phyloP scores from a whole-genome alignment of 2,888 invertebrate genomes.

The Acleris laterana region DNA sequence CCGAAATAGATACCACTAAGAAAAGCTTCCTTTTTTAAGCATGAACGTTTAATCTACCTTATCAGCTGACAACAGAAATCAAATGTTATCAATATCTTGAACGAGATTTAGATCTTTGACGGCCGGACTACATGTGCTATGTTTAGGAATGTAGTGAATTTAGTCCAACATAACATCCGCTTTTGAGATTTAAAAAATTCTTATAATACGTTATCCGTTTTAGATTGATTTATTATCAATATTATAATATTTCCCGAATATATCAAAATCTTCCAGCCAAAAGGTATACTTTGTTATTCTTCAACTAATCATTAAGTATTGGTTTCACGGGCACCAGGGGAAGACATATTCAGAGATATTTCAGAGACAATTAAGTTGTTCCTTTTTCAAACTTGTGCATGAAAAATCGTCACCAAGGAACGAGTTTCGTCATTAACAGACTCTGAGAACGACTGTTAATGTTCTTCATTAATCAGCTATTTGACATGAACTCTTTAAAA shows the following conservation, averaged over 20 bases:
- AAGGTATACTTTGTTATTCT: no score
- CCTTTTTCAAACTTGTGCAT: no score
- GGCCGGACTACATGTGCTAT: not conserved
- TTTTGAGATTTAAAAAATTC: not conserved
- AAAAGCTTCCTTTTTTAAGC: not conserved
- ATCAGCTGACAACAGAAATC: constrained; percentile 31
- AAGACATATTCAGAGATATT: no score
- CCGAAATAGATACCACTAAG: not conserved
- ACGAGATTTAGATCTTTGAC: constrained; percentile 11
- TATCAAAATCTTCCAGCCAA: no score
- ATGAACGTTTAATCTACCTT: constrained; percentile 17
- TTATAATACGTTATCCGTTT: no score
- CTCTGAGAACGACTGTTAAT: not conserved
- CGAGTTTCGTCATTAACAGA: no score
- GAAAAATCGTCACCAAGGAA: no score
- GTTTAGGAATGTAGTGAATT: not conserved
- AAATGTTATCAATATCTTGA: constrained; percentile 31
- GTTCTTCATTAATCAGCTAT: not conserved
- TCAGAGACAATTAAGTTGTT: no score
- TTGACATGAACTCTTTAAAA: not conserved
- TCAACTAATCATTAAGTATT: no score
- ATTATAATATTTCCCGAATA: no score
- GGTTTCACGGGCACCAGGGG: no score
- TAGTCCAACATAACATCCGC: not conserved
- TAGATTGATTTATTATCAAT: no score